Evolutionary conservation across 1,140 invertebrate genomes (phyloP), one percentile per base, ranked within the genome.

Genomic region (Philotrypesis tridentata): DNA sequence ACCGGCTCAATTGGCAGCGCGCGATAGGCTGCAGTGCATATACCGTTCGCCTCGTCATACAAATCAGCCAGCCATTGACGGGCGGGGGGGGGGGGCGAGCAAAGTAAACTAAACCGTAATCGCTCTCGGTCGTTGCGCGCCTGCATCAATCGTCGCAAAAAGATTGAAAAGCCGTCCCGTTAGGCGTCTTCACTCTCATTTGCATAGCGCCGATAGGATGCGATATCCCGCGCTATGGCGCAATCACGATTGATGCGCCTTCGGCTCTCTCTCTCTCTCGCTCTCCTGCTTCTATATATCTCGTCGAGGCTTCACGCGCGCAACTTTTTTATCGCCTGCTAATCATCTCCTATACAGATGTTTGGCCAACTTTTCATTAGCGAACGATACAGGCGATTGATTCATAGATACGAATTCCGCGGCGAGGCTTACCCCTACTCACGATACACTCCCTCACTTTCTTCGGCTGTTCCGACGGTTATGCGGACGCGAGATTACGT

Each of bases 101-200:
- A 78, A 68, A 68, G 63, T 78, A 78, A 48, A 78, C 75, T 68
- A n/a, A 76, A 55, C 40, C 25, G 75, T 63, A 78, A 67, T 78
- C 63, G 63, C 14, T 78, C 74, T 78, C 74, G 25, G 23, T 78
- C 37, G 61, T 48, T 68, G 31, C 75, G 8, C 63, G 40, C n/a
- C n/a, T n/a, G n/a, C n/a, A n/a, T 78, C 63, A 48, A 48, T 43
- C 33, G 37, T 43, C 25, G 40, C 33, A 78, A 68, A 68, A 78
- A 68, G 25, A 68, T n/a, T n/a, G 37, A 29, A 78, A 68, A 78
- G 37, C 37, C 29, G 48, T 31, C 37, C n/a, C 40, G 61, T 78
- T 68, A 78, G 21, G 14, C 23, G 55, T 78, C 37, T 68, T 78
- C 61, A 48, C 63, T 29, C 63, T 78, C 75, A 78, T 78, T 78